Evolutionary conservation across 2,113 vertebrate genomes (phyloP).

Genomic region (Manacus vitellinus): DNA sequence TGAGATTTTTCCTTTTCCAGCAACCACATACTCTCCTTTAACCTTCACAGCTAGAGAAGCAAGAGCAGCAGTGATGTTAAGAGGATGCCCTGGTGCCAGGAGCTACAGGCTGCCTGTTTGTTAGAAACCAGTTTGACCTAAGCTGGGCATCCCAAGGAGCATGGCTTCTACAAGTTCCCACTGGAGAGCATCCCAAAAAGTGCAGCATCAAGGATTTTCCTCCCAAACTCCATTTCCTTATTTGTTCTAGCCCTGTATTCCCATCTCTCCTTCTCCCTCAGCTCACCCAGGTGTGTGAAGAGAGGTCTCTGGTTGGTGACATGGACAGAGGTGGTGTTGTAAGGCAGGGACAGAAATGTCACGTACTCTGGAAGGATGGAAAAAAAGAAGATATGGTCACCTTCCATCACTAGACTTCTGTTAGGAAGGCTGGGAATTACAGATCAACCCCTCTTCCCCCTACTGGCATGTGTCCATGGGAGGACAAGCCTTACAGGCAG

Average conservation of each 20-base stretch:
- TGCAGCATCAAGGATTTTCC: not conserved
- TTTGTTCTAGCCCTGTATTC: not conserved
- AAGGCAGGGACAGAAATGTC: slow-evolving; percentile 85
- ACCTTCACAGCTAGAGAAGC: slow-evolving; percentile 79
- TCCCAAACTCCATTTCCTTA: not conserved
- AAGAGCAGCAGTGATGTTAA: not conserved
- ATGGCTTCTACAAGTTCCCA: not conserved
- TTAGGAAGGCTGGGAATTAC: not conserved
- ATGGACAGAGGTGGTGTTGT: slow-evolving; percentile 77
- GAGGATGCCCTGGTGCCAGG: not conserved
- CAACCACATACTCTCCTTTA: slow-evolving; percentile 79
- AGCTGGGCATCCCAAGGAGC: not conserved
- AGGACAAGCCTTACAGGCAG: not conserved
- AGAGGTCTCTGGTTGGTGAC: slow-evolving; percentile 85
- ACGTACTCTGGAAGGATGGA: slow-evolving; percentile 80
- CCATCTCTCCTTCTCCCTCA: not conserved
- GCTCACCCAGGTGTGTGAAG: slow-evolving; percentile 94
- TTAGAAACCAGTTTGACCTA: not conserved
- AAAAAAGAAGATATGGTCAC: not conserved
- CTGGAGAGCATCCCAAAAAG: not conserved
- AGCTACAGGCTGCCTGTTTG: not conserved
- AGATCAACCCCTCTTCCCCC: not conserved
- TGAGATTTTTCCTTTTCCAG: slow-evolving; percentile 78
- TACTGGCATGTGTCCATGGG: not conserved
- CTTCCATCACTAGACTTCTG: not conserved